Evolutionary conservation across 2,888 invertebrate genomes (phyloP), one percentile per base, ranked within the genome.

Genomic region (Machimus atricapillus): DNA sequence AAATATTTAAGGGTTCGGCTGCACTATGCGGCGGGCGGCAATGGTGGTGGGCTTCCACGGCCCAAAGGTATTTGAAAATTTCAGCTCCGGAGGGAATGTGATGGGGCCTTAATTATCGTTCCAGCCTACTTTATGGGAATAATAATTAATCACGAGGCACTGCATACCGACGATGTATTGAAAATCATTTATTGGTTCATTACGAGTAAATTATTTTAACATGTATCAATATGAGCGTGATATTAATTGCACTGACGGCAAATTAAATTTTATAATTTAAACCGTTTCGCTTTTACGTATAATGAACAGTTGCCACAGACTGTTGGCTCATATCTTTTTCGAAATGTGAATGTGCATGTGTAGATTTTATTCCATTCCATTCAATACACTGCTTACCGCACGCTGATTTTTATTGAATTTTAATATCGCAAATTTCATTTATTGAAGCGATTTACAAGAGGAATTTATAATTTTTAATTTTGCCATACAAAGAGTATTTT

Each of bases 131-230:
- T 19, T 66, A 12, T 27, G 66, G 66, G 12, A 23, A 66, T 66
- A 66, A 66, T 66, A 66, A 66, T 66, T 66, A 66, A 66, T 66
- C 66, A 66, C 66, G 66, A 66, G 23, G 66, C 23, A 9, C 23
- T 66, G 66, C 66, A 66, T 66, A 66, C 66, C 27, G 66, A 27
- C 76, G 27, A 76, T 27, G 76, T 76, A 78, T 78, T 78, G 78
- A 78, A 78, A 78, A 78, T 43, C 78, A 78, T 78, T 78, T 78
- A 78, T 78, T 78, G 78, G 78, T 78, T 78, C 46, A 78, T 78
- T 78, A 78, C 78, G 78, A 78, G 78, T 40, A 78, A 78, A 78
- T 78, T 78, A 78, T 78, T 78, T 78, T 78, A 78, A 78, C 78
- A 43, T 78, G 78, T 78, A 78, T 78, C 78, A 78, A 76, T 76